Base-by-base conservation (phyloP, 2,113 vertebrate species). In the Silurus meridionalis region DNA sequence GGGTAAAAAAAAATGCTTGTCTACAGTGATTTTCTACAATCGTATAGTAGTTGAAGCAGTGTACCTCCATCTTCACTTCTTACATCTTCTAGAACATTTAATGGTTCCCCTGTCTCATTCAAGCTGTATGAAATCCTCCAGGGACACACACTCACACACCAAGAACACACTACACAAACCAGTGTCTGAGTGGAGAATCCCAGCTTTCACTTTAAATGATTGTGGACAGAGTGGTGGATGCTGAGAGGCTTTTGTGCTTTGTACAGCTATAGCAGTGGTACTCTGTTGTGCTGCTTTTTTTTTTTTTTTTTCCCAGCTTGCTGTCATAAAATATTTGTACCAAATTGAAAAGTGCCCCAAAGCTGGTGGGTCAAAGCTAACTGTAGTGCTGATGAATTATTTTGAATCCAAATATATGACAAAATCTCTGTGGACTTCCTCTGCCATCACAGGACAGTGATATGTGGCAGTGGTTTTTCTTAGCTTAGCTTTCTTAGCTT, bases 51-150 rank as follows among this genome's bases (percentile, higher is more conserved):
- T 64, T 69, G 8, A 19, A 48, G 10, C n/a, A 53, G 64, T 77
- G 57, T 53, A 79, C 48, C 48, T 58, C 63, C 50, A 15, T 58
- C 55, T 25, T 17, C 71, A 28, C 21, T 53, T 50, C 50, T 64
- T 19, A 67, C 83, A 86, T 37, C 28, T 48, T 50, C 11, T 86
- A 60, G 72, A 86, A 81, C 64, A 81, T 86, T 60, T 81, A 71
- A 46, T 86, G 63, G 25, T 60, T 71, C 46, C 1, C 79, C 9
- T 55, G 21, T 23, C 60, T 53, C n/a, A 64, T 72, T 37, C 46
- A 78, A 25, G 66, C 64, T 81, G 64, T 86, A 81, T 71, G 37
- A 86, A 81, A 46, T 71, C 61, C 13, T 80, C 25, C 6, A 37
- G 6, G 9, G 15, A 63, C 72, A 69, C 55, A 48, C 61, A 82